Percentiles rank a stretch among this genome's conserved stretches.
Evolutionary conservation across 2,797 vertebrate genomes (phyloP).

Genomic region (Brachyalestes nurse): DNA sequence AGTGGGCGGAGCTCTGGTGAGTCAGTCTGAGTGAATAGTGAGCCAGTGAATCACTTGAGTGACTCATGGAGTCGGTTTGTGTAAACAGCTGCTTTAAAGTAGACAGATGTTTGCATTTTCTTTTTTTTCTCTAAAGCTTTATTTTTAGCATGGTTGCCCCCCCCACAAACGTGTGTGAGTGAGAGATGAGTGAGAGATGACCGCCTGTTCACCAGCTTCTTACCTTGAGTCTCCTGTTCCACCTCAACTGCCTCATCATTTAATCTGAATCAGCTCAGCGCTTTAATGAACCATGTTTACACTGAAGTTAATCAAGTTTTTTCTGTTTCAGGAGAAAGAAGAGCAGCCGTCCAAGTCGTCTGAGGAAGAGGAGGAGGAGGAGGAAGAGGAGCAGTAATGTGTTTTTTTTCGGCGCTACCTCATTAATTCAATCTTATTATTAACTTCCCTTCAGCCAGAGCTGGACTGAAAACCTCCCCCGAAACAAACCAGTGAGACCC

Average conservation of each 20-base stretch:
- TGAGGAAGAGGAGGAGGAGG: slow-evolving; percentile 88
- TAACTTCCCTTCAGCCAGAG: slow-evolving; percentile 80
- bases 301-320: too few species aligned
- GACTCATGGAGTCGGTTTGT: neutral
- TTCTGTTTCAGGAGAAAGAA: slow-evolving; percentile 83
- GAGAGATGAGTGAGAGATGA: too few species aligned
- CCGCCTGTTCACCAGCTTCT: too few species aligned
- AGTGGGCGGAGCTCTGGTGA: neutral
- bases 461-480: slow-evolving; percentile 77
- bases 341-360: slow-evolving; percentile 93
- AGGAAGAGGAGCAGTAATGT: slow-evolving; percentile 82
- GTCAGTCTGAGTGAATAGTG: neutral
- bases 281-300: neutral
- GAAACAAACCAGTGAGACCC: slow-evolving; percentile 10
- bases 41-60: neutral
- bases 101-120: neutral
- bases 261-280: too few species aligned
- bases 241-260: neutral
- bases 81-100: neutral
- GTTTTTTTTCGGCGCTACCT: slow-evolving; percentile 90
- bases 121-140: neutral
- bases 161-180: too few species aligned
- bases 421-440: slow-evolving; percentile 77
- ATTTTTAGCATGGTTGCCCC: too few species aligned
- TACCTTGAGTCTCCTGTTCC: too few species aligned